Base-by-base conservation (phyloP, 2,113 vertebrate species). In the Danio rerio region DNA sequence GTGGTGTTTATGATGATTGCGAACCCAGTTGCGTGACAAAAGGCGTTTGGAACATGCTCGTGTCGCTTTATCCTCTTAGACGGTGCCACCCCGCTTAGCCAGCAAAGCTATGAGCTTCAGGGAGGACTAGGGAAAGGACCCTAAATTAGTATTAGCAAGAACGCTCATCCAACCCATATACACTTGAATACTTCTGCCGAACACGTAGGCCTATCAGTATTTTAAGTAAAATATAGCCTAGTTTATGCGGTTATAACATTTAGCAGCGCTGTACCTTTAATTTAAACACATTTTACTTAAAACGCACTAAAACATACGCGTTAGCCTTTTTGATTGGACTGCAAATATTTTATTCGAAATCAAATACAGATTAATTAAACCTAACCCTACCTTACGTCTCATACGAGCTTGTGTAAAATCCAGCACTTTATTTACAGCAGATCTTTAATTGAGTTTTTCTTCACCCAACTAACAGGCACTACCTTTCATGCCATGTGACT, bases 11-110 rank as follows among this genome's bases (percentile, higher is more conserved):
- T 90, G 81, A 69, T 85, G 84, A 89, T 86, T 84, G 70, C 78
- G 78, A 77, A 83, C 83, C 83, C 66, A 20, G 81, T 92, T 92
- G 93, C 92, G 93, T 93, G 93, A 93, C 92, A 92, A 92, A 91
- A 87, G 85, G 86, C 81, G 83, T 80, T 81, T 79, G 84, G 85
- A 82, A 91, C 89, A 82, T 86, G 88, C 86, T 87, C 77, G 84
- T 84, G 80, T 87, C 83, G 50, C 79, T 89, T 92, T 89, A 93
- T 93, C 92, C 90, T 92, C 92, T 92, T 92, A 93, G 80, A 88
- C 86, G 72, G 82, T 78, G 86, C 90, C 83, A 87, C 85, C 81
- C 86, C 74, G 88, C 86, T 92, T 91, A 93, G 86, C 83, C 87
- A 89, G 88, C 86, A 90, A 85, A 90, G 80, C 86, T 89, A 58